Evolutionary conservation across 2,888 invertebrate genomes (phyloP).

Genomic region (Aelia acuminata): DNA sequence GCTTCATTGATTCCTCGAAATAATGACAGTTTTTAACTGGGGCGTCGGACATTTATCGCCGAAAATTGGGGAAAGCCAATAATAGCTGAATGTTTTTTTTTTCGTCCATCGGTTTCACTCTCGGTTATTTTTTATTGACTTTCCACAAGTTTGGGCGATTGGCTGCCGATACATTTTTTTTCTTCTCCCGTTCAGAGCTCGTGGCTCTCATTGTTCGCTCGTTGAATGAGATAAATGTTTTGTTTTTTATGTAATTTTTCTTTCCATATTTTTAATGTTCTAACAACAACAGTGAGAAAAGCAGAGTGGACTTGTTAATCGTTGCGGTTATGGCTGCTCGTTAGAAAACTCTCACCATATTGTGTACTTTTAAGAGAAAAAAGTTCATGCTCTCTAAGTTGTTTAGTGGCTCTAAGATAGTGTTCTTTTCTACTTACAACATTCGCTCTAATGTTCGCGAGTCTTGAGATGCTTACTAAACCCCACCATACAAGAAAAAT

Average conservation of each 20-base stretch:
- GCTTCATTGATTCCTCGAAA: background rate
- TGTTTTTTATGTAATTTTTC: background rate
- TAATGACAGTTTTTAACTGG: conserved; percentile 27
- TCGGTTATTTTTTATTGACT: background rate
- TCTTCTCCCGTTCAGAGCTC: background rate
- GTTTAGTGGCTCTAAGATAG: background rate
- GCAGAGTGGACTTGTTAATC: background rate
- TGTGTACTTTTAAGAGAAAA: background rate
- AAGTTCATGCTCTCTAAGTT: background rate
- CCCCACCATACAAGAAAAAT: too few species aligned
- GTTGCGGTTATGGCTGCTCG: background rate
- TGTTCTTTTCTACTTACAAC: background rate
- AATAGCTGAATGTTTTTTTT: background rate
- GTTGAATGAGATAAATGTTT: background rate
- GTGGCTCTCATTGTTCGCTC: background rate
- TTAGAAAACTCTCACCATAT: background rate
- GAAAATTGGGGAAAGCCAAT: conserved; percentile 29
- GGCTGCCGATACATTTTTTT: background rate
- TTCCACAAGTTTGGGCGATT: background rate
- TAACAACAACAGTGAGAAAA: too few species aligned
- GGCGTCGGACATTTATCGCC: conserved; percentile 3
- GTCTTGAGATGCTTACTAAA: too few species aligned
- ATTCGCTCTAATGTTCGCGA: background rate
- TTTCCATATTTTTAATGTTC: background rate
- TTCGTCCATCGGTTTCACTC: conserved; percentile 8